Percentiles rank a stretch among this genome's conserved stretches.
phyloP scores from a whole-genome alignment of 2,113 vertebrate genomes.

The Motacilla tschutschensis region DNA sequence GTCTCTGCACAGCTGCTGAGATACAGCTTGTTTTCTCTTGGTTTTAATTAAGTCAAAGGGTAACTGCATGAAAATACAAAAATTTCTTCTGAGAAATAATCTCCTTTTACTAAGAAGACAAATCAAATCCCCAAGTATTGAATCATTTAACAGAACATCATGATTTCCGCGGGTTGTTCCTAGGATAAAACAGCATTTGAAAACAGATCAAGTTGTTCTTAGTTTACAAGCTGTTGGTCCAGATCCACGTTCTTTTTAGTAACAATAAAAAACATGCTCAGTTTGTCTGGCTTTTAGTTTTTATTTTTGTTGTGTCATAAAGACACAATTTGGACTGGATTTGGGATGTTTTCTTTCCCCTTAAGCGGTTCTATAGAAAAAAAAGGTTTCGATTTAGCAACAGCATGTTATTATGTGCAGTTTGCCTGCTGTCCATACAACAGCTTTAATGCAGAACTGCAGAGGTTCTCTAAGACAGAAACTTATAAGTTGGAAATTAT shows the following conservation, averaged over 20 bases:
- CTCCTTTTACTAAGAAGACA: neutral
- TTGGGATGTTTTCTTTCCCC: slow-evolving; percentile 31
- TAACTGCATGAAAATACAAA: neutral
- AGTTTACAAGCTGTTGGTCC: slow-evolving; percentile 41
- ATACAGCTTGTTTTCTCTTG: neutral
- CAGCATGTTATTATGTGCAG: slow-evolving; percentile 1
- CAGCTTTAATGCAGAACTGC: neutral
- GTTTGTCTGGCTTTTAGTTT: slow-evolving; percentile 24
- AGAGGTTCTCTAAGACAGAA: neutral
- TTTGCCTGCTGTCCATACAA: slow-evolving; percentile 38
- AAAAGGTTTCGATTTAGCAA: slow-evolving; percentile 11
- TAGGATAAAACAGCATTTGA: neutral
- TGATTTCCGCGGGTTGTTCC: neutral
- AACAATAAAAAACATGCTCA: slow-evolving; percentile 50
- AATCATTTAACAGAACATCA: neutral
- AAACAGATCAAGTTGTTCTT: slow-evolving; percentile 32
- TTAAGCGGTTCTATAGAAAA: neutral
- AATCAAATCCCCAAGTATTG: neutral
- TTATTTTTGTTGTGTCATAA: slow-evolving; percentile 27
- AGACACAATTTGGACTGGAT: slow-evolving; percentile 17
- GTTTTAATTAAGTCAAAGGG: neutral
- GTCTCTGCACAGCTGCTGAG: neutral
- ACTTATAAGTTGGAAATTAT: neutral
- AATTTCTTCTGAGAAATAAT: neutral
- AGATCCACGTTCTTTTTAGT: slow-evolving; percentile 30